phyloP scores from a whole-genome alignment of 1,140 invertebrate species.

The Drosophila kanapiae region DNA sequence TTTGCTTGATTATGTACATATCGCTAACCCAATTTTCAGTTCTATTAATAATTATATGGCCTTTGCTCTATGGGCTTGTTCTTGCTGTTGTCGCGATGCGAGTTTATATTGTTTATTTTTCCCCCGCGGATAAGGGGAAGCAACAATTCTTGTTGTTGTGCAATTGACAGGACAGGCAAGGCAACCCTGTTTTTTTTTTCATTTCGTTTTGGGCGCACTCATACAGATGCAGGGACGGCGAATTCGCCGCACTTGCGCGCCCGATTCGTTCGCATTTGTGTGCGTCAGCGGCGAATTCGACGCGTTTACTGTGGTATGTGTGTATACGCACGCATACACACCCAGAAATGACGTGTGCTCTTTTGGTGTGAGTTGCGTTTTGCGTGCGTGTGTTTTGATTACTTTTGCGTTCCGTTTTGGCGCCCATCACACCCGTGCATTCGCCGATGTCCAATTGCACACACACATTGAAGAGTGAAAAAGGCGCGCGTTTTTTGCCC shows the following conservation, averaged over 20 bases:
- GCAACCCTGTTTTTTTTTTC: slow-evolving; percentile 25
- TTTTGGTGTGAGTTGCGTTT: slow-evolving; percentile 68
- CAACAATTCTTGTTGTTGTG: slow-evolving; percentile 44
- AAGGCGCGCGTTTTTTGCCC: slow-evolving; percentile 75
- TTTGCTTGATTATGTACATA: slow-evolving; percentile 40
- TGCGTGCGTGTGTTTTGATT: slow-evolving; percentile 80
- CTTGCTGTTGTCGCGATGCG: not conserved
- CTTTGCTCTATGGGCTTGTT: not conserved
- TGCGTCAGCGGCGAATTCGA: slow-evolving; percentile 47
- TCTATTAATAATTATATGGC: slow-evolving; percentile 54
- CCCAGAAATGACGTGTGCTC: slow-evolving; percentile 41
- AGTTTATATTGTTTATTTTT: slow-evolving; percentile 6
- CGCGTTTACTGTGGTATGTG: slow-evolving; percentile 14
- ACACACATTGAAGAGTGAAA: slow-evolving; percentile 35
- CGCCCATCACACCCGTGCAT: slow-evolving; percentile 54
- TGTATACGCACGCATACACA: slow-evolving; percentile 41
- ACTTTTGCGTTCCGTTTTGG: slow-evolving; percentile 76
- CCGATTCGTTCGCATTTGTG: slow-evolving; percentile 26
- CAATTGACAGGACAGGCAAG: slow-evolving; percentile 23
- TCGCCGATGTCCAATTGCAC: slow-evolving; percentile 72
- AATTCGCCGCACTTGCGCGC: slow-evolving; percentile 56
- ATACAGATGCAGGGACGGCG: slow-evolving; percentile 41
- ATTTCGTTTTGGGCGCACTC: slow-evolving; percentile 20
- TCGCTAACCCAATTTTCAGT: slow-evolving; percentile 56
- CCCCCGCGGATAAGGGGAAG: slow-evolving; percentile 1